phyloP scores from a whole-genome alignment of 2,113 vertebrate genomes.

The Callorhinus ursinus region DNA sequence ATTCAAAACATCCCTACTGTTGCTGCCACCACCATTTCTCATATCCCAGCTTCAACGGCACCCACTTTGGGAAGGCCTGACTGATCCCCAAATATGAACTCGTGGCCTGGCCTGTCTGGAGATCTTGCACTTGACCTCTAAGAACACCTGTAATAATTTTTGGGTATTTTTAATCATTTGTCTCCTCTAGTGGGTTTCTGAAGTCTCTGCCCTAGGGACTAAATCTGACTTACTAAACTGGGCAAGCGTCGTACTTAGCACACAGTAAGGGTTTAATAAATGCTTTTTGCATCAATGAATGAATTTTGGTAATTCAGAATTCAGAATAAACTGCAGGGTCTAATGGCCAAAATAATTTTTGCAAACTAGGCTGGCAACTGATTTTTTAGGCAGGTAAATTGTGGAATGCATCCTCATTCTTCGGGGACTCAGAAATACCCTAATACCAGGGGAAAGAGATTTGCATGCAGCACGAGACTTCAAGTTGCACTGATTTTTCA shows the following conservation, averaged over 20 bases:
- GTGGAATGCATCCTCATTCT: background rate
- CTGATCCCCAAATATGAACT: fast-evolving
- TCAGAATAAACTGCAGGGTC: constrained; percentile 3
- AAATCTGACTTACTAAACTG: background rate
- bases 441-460: background rate
- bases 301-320: background rate
- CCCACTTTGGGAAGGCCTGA: background rate
- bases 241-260: background rate
- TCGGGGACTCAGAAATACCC: background rate
- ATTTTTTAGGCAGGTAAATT: background rate
- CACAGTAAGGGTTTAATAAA: background rate
- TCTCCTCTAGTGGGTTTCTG: background rate
- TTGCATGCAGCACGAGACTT: background rate
- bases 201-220: background rate
- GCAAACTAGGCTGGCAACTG: background rate
- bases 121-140: background rate
- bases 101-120: background rate
- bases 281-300: background rate
- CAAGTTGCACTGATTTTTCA: constrained; percentile 38
- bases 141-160: background rate
- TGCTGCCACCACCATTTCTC: background rate
- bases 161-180: background rate
- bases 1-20: fast-evolving
- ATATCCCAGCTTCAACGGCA: background rate
- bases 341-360: background rate